These are phyloP conservation scores for Euphydryas editha DNA, from an alignment of 2,888 invertebrate species.

Conservation along the genomic window DNA sequence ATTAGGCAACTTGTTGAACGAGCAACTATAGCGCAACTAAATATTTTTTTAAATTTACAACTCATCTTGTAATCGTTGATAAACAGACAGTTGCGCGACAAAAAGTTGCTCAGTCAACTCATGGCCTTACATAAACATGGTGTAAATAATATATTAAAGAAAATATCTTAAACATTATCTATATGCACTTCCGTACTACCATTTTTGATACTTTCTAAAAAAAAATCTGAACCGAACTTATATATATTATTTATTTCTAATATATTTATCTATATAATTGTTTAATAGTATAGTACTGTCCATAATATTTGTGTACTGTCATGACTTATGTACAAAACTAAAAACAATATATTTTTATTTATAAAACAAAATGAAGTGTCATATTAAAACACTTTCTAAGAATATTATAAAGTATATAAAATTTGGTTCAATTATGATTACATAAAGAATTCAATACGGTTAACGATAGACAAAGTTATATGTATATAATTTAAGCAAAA, in stretches of 20 bases:
- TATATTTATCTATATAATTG: neutral
- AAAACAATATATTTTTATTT: slow-evolving; percentile 22
- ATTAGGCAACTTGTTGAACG: slow-evolving; percentile 9
- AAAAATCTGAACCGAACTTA: slow-evolving; percentile 20
- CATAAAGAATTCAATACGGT: neutral
- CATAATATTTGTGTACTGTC: slow-evolving; percentile 21
- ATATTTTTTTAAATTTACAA: neutral
- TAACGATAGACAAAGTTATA: neutral
- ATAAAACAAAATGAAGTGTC: neutral
- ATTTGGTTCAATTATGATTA: slow-evolving; percentile 21
- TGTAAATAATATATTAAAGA: slow-evolving; percentile 8
- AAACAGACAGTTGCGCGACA: neutral
- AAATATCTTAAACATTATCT: slow-evolving; percentile 16
- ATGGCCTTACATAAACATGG: slow-evolving; percentile 18
- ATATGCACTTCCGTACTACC: slow-evolving; percentile 75
- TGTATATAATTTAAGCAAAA: slow-evolving; percentile 4
- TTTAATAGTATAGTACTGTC: slow-evolving; percentile 19
- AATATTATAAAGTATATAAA: neutral
- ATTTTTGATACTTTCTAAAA: slow-evolving; percentile 51
- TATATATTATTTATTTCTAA: neutral
- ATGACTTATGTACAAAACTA: slow-evolving; percentile 17
- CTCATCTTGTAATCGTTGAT: neutral
- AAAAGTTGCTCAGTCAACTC: slow-evolving; percentile 12
- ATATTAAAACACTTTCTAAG: neutral
- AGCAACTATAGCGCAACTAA: slow-evolving; percentile 5